These are phyloP conservation scores for Lytechinus variegatus DNA, from an alignment of 35 echinoderm and acorn worm species.

Conservation along the genomic window DNA sequence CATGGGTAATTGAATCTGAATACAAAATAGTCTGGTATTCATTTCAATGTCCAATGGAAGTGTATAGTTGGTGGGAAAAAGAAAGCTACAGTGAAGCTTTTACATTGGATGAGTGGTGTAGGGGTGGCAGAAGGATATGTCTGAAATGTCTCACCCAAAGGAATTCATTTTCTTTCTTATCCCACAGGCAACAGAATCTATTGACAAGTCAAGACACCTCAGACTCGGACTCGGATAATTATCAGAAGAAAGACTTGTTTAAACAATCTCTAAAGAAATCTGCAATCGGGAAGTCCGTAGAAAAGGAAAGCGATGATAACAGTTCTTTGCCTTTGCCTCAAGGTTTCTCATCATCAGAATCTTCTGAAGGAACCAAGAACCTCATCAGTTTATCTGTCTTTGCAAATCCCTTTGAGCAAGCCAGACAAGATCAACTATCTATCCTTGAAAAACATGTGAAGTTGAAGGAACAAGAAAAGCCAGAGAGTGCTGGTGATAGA, in stretches of 20 bases:
- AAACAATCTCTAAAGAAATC: not conserved
- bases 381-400: slow-evolving; percentile 35
- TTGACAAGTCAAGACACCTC: slow-evolving; percentile 4
- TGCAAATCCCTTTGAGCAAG: slow-evolving; percentile 45
- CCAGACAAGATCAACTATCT: slow-evolving; percentile 26
- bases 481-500: not conserved
- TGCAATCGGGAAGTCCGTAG: not conserved
- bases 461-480: slow-evolving; percentile 33
- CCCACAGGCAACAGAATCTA: slow-evolving; percentile 14
- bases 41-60: too few relatives aligned
- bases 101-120: not conserved
- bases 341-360: not conserved
- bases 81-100: too few relatives aligned
- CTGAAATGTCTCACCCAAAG: not conserved
- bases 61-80: too few relatives aligned
- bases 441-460: slow-evolving; percentile 41
- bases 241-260: not conserved
- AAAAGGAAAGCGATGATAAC: not conserved
- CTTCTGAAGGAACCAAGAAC: not conserved
- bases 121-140: too few relatives aligned
- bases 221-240: not conserved
- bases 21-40: too few relatives aligned
- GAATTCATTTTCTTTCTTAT: not conserved
- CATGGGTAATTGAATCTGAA: too few relatives aligned
- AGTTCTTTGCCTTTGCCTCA: not conserved